Conservation (phyloP, 2,113 vertebrate genomes). For the human region DNA sequence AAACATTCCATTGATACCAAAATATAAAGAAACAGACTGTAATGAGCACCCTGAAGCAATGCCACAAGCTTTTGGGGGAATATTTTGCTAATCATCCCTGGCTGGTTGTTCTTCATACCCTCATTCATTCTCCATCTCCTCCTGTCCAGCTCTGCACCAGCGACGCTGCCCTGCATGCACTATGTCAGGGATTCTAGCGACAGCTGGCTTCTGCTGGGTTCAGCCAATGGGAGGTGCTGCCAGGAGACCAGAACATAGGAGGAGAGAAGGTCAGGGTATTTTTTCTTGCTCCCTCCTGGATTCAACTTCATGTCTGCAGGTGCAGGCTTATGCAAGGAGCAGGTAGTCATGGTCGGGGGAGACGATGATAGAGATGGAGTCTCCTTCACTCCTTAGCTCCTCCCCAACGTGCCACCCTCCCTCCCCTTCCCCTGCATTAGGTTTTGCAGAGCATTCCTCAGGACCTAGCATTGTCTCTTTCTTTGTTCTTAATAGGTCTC, state of each 20-base stretch:
- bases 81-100: not conserved
- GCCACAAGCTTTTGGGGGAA: too few species aligned
- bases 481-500: not conserved
- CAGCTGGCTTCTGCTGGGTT: not conserved
- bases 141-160: not conserved
- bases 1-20: not conserved
- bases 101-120: not conserved
- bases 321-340: not conserved
- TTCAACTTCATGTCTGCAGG: not conserved
- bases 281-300: not conserved
- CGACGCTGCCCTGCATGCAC: accelerated
- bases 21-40: not conserved
- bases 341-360: not conserved
- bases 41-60: not conserved
- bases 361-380: not conserved
- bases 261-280: too few species aligned
- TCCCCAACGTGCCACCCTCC: not conserved
- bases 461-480: not conserved
- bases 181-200: not conserved
- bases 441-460: not conserved
- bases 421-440: too few species aligned
- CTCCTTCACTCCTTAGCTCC: not conserved
- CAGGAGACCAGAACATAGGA: not conserved
- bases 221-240: not conserved
- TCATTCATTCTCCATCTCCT: accelerated